Conservation (phyloP, 2,888 invertebrate species). For the Scaptomyza tumidula region DNA sequence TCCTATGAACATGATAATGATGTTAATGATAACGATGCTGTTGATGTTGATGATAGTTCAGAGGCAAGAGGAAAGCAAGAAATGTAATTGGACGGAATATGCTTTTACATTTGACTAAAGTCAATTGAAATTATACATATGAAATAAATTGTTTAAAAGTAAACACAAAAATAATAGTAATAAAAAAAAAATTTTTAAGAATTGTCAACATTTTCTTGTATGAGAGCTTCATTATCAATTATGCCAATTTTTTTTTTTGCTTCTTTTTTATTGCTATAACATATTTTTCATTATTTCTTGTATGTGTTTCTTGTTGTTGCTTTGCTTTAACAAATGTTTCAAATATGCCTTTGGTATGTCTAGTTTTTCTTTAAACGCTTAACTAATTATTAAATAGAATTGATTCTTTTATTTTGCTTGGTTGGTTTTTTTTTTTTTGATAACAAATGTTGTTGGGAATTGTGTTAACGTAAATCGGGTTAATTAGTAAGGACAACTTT, state of each 20-base stretch:
- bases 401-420: slow-evolving; percentile 26
- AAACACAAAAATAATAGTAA: slow-evolving; percentile 1
- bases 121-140: slow-evolving; percentile 58
- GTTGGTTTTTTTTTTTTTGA: slow-evolving; percentile 26
- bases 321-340: slow-evolving; percentile 55
- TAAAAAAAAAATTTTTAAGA: slow-evolving; percentile 1
- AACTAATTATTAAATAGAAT: slow-evolving; percentile 65
- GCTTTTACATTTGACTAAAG: slow-evolving; percentile 75
- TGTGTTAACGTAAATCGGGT: slow-evolving; percentile 63
- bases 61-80: slow-evolving; percentile 75
- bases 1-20: slow-evolving; percentile 8
- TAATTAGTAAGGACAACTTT: slow-evolving; percentile 84
- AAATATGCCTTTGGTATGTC: slow-evolving; percentile 84
- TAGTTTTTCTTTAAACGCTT: slow-evolving; percentile 65
- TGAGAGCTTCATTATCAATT: slow-evolving; percentile 26
- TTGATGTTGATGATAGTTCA: slow-evolving; percentile 26
- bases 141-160: slow-evolving; percentile 31
- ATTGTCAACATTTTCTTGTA: slow-evolving; percentile 8
- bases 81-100: slow-evolving; percentile 84
- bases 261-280: slow-evolving; percentile 13
- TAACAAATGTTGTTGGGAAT: slow-evolving; percentile 63
- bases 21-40: slow-evolving; percentile 11
- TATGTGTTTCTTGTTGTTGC: slow-evolving; percentile 18
- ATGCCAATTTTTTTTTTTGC: slow-evolving; percentile 35
- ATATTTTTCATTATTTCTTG: slow-evolving; percentile 50